Conservation (phyloP, 2,888 invertebrate genomes). For the Drosophila sordidula region DNA sequence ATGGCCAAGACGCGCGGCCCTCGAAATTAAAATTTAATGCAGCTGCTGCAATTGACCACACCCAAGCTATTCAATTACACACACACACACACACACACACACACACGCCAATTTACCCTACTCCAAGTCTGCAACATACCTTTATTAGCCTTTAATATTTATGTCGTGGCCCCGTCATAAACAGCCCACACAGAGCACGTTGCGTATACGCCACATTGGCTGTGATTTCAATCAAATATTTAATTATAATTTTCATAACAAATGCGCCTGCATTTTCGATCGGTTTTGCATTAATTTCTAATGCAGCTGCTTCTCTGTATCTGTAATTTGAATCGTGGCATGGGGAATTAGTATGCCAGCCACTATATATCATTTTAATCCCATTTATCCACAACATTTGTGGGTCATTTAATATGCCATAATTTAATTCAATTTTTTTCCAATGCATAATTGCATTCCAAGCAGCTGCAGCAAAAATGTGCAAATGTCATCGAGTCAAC, state of each 20-base stretch:
- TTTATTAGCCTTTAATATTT: constrained; percentile 45
- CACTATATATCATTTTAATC: constrained; percentile 34
- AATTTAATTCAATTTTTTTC: constrained; percentile 51
- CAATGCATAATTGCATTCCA: constrained; percentile 57
- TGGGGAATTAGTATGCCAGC: neutral
- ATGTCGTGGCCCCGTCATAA: constrained; percentile 2
- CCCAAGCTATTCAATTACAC: constrained; percentile 32
- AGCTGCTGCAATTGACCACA: constrained; percentile 14
- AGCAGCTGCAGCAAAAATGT: constrained; percentile 51
- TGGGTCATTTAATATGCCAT: constrained; percentile 42
- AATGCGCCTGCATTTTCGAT: constrained; percentile 17
- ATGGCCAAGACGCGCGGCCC: constrained; percentile 19
- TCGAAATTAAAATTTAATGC: constrained; percentile 49
- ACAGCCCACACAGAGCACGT: constrained; percentile 3
- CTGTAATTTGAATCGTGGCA: constrained; percentile 7
- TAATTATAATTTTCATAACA: constrained; percentile 52
- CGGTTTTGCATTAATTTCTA: constrained; percentile 43
- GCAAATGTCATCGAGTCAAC: constrained; percentile 59
- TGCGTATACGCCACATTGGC: constrained; percentile 44
- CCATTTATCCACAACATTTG: constrained; percentile 38
- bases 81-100: constrained; percentile 8
- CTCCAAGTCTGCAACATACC: neutral
- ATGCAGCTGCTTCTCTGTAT: constrained; percentile 34
- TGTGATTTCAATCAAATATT: constrained; percentile 49
- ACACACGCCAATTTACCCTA: neutral